Percentiles rank a stretch among this genome's conserved stretches.
Evolutionary conservation across 2,888 invertebrate species (phyloP).

Genomic region (Diplazon laetatorius): DNA sequence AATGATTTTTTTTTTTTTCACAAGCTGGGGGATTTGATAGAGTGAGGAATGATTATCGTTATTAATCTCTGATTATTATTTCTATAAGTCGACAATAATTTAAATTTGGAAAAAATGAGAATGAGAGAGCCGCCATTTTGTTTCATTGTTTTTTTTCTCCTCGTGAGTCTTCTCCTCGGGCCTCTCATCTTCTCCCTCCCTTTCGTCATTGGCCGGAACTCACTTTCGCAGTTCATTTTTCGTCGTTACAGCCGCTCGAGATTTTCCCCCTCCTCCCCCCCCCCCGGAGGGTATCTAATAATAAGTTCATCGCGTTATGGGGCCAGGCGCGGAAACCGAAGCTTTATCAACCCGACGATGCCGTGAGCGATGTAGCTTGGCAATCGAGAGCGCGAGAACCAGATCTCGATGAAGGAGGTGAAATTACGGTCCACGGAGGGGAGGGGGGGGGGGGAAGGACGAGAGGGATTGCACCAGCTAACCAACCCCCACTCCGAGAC

Average conservation of each 20-base stretch:
- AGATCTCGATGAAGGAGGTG: conserved; percentile 38
- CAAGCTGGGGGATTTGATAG: no score
- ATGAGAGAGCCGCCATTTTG: conserved; percentile 5
- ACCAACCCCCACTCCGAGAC: no score
- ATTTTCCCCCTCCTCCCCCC: no score
- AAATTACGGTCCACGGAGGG: conserved; percentile 37
- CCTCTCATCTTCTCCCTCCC: neutral
- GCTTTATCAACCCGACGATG: neutral
- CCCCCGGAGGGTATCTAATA: conserved; percentile 32
- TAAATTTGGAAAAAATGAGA: no score
- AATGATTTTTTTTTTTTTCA: no score
- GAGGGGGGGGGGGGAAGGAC: conserved; percentile 2
- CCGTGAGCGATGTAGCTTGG: conserved; percentile 20
- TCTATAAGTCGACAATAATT: no score
- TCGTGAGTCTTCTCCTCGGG: no score
- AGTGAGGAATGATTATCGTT: no score
- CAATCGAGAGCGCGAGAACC: conserved; percentile 49
- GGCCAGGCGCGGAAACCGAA: conserved; percentile 2
- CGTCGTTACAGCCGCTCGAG: conserved; percentile 11
- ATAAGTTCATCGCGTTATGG: conserved; percentile 41
- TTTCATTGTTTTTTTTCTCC: conserved; percentile 23
- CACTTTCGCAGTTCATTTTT: conserved; percentile 20
- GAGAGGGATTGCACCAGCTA: no score
- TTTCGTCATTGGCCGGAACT: no score
- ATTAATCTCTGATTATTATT: no score